Percentiles rank a stretch among this genome's conserved stretches.
Evolutionary conservation across 2,113 vertebrate genomes (phyloP).

Genomic region (Thymallus thymallus): DNA sequence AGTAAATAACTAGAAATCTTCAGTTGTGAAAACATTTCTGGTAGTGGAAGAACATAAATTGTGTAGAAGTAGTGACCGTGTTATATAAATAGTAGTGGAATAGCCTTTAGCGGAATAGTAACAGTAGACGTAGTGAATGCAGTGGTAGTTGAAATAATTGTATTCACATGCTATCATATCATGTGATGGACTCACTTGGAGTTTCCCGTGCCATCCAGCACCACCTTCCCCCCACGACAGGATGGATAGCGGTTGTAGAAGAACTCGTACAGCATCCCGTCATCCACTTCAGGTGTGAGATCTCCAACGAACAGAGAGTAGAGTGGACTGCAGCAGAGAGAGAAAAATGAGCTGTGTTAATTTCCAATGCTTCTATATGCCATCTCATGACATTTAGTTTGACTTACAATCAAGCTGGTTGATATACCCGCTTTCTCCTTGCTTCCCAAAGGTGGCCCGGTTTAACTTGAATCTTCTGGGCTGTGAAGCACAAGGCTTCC

Average conservation of each 20-base stretch:
- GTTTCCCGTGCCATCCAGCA: slow-evolving; percentile 88
- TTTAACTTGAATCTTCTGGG: slow-evolving; percentile 93
- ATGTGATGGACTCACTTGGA: slow-evolving; percentile 89
- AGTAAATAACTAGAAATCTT: no score
- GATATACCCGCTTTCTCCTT: slow-evolving; percentile 81
- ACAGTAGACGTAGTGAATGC: no score
- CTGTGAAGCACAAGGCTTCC: slow-evolving; percentile 66
- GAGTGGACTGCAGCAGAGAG: slow-evolving; percentile 76
- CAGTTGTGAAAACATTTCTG: background rate
- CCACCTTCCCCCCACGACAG: slow-evolving; percentile 89
- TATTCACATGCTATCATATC: no score
- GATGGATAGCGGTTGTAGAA: slow-evolving; percentile 93
- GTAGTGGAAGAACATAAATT: background rate
- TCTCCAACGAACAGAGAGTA: slow-evolving; percentile 93
- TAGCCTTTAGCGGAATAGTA: no score
- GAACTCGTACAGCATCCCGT: slow-evolving; percentile 95
- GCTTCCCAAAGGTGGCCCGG: slow-evolving; percentile 90
- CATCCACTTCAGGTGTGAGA: slow-evolving; percentile 90
- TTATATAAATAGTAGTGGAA: no score
- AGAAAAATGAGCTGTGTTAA: background rate
- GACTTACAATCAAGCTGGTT: background rate
- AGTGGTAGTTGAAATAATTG: no score
- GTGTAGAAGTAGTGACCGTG: no score
- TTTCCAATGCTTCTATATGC: background rate
- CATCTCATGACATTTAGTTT: background rate